Evolutionary conservation across 2,113 vertebrate species (phyloP).

Genomic region (Passer domesticus): DNA sequence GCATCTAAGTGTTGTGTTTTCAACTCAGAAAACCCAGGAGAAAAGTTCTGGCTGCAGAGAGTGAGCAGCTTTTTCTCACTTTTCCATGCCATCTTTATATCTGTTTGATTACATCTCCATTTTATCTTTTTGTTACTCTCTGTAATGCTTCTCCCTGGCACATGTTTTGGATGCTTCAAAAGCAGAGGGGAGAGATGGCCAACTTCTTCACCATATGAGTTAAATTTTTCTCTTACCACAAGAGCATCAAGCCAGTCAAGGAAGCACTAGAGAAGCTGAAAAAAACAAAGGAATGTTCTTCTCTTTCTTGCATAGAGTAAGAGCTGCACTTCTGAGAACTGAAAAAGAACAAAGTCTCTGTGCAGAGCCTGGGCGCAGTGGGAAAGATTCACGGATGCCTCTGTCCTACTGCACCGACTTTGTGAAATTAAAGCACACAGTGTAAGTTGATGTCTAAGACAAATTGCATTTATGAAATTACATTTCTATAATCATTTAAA

Average conservation of each 20-base stretch:
- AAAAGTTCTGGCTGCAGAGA: background rate
- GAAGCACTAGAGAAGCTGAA: background rate
- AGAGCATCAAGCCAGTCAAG: background rate
- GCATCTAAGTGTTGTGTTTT: background rate
- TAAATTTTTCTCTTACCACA: background rate
- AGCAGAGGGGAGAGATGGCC: background rate
- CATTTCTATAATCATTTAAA: background rate
- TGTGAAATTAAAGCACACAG: background rate
- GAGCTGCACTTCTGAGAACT: background rate
- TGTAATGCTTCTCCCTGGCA: background rate
- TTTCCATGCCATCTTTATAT: background rate
- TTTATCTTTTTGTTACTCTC: background rate
- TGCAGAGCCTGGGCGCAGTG: background rate
- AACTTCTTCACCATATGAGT: background rate
- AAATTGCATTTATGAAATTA: background rate
- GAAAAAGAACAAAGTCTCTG: background rate
- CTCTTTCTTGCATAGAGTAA: background rate
- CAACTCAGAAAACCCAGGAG: background rate
- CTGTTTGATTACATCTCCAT: background rate
- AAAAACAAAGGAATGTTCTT: background rate
- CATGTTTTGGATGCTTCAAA: background rate
- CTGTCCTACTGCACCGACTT: background rate
- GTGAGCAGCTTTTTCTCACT: background rate
- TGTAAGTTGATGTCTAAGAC: background rate
- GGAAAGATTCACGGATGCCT: background rate